Evolutionary conservation across 2,888 invertebrate genomes (phyloP).

Genomic region (Atethmia centrago): DNA sequence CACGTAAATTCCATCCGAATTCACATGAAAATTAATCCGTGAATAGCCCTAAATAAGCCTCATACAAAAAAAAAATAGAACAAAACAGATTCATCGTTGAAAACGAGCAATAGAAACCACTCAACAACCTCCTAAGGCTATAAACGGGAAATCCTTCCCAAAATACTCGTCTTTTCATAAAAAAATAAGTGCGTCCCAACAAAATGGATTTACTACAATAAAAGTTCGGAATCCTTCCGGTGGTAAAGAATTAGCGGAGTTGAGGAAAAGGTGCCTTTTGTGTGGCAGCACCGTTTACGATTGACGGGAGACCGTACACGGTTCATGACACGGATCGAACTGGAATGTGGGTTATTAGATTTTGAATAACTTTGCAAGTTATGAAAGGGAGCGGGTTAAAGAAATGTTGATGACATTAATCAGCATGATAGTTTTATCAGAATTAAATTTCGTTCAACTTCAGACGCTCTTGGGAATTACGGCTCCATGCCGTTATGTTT

Average conservation of each 20-base stretch:
- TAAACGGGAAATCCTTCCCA: slow-evolving; percentile 47
- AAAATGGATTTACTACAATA: slow-evolving; percentile 53
- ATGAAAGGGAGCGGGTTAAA: neutral
- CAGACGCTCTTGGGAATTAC: neutral
- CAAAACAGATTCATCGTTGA: slow-evolving; percentile 36
- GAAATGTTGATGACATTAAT: neutral
- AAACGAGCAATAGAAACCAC: slow-evolving; percentile 42
- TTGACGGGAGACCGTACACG: slow-evolving; percentile 11
- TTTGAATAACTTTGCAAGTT: slow-evolving; percentile 29
- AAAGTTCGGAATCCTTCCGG: slow-evolving; percentile 56
- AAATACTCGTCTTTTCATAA: slow-evolving; percentile 63
- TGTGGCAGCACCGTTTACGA: slow-evolving; percentile 14
- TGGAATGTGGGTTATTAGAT: slow-evolving; percentile 35
- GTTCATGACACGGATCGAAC: slow-evolving; percentile 7
- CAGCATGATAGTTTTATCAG: neutral
- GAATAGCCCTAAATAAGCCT: neutral
- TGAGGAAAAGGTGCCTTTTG: slow-evolving; percentile 33
- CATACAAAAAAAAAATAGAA: slow-evolving; percentile 35
- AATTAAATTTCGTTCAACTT: neutral
- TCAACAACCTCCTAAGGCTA: slow-evolving; percentile 25
- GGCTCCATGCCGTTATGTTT: no score
- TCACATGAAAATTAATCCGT: neutral
- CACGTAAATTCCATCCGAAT: neutral
- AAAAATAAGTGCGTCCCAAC: slow-evolving; percentile 59
- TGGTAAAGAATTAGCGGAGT: slow-evolving; percentile 52